phyloP scores from a whole-genome alignment of 2,888 invertebrate genomes.

The Stenoptilia bipunctidactyla region DNA sequence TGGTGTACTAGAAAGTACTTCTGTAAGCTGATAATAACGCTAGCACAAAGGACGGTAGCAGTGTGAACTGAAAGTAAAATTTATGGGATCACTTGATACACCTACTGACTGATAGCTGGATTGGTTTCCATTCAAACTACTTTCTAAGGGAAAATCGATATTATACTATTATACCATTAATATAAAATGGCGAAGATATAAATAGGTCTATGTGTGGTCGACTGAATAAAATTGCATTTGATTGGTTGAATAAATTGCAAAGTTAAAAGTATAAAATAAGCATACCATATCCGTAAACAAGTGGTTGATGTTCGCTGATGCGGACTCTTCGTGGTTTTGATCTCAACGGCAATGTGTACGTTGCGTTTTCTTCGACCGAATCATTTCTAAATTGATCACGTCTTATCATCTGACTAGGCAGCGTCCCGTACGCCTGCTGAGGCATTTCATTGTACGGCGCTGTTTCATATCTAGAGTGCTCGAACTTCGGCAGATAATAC shows the following conservation, averaged over 20 bases:
- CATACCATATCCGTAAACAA: constrained; percentile 59
- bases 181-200: too few species aligned
- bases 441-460: constrained; percentile 30
- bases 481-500: constrained; percentile 20
- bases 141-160: constrained; percentile 30
- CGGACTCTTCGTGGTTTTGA: constrained; percentile 48
- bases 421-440: constrained; percentile 35
- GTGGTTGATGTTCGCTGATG: constrained; percentile 50
- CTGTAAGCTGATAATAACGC: background rate
- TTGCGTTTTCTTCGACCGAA: constrained; percentile 26
- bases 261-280: constrained; percentile 16
- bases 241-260: too few species aligned
- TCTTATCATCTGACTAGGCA: constrained; percentile 33
- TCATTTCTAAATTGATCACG: constrained; percentile 22
- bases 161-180: too few species aligned
- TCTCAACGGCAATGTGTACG: constrained; percentile 45
- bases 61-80: constrained; percentile 36
- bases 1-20: background rate
- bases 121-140: constrained; percentile 56
- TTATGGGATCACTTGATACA: constrained; percentile 36
- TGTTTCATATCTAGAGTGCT: constrained; percentile 29
- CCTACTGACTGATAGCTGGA: constrained; percentile 44
- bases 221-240: too few species aligned
- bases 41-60: constrained; percentile 20
- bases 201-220: too few species aligned